A percentile compares a stretch with the other conserved stretches of the same genome.
These are phyloP conservation scores for Cynopterus brachyotis DNA, from an alignment of 2,113 vertebrate genomes.

Conservation along the genomic window DNA sequence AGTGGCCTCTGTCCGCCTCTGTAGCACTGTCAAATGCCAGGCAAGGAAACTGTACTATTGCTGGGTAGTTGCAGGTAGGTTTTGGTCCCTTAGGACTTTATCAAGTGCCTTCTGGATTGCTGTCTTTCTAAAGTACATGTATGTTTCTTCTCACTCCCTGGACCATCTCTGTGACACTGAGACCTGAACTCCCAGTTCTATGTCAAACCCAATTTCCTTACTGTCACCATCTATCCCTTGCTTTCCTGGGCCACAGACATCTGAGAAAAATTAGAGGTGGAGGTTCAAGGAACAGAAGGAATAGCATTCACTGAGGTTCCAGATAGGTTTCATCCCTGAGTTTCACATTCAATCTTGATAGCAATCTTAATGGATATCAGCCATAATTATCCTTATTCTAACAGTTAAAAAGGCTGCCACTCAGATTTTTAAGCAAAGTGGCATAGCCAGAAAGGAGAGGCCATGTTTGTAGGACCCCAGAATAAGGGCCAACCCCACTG, in stretches of 20 bases:
- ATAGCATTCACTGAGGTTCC: background rate
- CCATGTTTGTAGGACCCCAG: no score
- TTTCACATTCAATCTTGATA: background rate
- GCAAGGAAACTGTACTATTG: background rate
- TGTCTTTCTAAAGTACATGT: background rate
- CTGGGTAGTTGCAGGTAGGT: background rate
- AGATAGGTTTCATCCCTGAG: background rate
- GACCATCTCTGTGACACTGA: background rate
- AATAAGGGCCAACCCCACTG: background rate
- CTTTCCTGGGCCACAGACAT: background rate
- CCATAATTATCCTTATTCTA: background rate
- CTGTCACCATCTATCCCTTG: background rate
- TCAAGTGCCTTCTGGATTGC: background rate
- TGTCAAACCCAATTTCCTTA: background rate
- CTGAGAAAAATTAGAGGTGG: background rate
- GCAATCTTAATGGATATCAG: background rate
- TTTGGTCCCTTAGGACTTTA: background rate
- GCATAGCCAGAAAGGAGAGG: background rate
- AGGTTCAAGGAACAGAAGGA: background rate
- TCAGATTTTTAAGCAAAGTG: background rate
- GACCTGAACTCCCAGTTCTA: background rate
- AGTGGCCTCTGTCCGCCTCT: background rate
- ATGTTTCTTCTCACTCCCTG: background rate
- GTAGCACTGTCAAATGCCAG: background rate
- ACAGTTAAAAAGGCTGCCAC: background rate